These are phyloP conservation scores for Agrypnus murinus DNA, from an alignment of 2,888 invertebrate genomes.

Conservation along the genomic window DNA sequence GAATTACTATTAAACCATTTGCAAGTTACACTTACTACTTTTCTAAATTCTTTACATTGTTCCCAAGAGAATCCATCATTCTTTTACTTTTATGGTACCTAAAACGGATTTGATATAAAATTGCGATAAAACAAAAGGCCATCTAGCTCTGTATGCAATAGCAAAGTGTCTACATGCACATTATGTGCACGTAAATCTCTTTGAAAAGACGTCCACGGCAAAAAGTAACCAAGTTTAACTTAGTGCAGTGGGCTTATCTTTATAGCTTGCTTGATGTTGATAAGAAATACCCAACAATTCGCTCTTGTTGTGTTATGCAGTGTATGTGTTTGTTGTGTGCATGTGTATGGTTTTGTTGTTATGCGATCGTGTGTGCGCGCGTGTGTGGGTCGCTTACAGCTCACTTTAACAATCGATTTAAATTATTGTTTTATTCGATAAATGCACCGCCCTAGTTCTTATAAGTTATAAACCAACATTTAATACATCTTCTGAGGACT, in stretches of 20 bases:
- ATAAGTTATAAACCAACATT: not conserved
- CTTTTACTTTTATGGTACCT: not conserved
- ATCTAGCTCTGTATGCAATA: not conserved
- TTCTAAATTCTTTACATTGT: too few species aligned
- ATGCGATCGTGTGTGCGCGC: too few species aligned
- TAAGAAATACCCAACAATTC: constrained; percentile 34
- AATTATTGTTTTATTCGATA: constrained; percentile 35
- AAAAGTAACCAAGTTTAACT: constrained; percentile 21
- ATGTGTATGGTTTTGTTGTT: not conserved
- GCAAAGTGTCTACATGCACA: constrained; percentile 23
- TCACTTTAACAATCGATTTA: constrained; percentile 36
- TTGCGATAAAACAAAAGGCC: not conserved
- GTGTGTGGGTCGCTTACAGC: constrained; percentile 33
- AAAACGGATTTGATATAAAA: not conserved
- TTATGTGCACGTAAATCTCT: constrained; percentile 35
- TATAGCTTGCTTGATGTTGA: constrained; percentile 33
- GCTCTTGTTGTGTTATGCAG: not conserved
- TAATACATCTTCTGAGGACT: not conserved
- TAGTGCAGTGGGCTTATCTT: constrained; percentile 35
- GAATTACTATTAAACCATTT: too few species aligned
- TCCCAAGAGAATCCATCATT: too few species aligned
- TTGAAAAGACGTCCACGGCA: not conserved
- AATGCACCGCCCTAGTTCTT: constrained; percentile 28
- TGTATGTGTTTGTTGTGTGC: not conserved
- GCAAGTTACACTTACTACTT: too few species aligned